Percentiles rank a stretch among this genome's conserved stretches.
Conservation (phyloP, 2,113 vertebrate genomes). For the Eretmochelys imbricata region DNA sequence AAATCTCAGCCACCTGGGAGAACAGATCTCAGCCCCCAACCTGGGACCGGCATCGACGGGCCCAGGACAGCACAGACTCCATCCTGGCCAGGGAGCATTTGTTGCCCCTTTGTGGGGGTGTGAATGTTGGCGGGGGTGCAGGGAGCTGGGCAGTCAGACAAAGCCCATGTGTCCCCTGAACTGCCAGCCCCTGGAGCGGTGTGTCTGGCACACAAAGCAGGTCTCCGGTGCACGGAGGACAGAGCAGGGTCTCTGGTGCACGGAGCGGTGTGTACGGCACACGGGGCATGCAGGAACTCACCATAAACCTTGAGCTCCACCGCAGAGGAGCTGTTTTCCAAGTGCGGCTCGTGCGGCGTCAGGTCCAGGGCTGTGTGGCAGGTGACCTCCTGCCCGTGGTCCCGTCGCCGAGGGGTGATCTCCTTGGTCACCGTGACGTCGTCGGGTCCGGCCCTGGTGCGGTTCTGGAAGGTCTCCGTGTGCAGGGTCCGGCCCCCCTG, state of each 20-base stretch:
- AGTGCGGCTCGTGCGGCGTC: slow-evolving; percentile 77
- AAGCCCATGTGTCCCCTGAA: background rate
- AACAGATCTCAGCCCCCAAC: too few species aligned
- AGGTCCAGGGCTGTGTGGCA: slow-evolving; percentile 86
- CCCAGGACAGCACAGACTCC: too few species aligned
- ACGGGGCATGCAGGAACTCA: background rate
- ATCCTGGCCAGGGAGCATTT: too few species aligned
- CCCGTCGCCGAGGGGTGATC: slow-evolving; percentile 69
- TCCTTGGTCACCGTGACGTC: slow-evolving; percentile 63
- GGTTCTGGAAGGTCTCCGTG: slow-evolving; percentile 81
- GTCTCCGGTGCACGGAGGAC: too few species aligned
- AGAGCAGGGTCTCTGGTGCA: too few species aligned
- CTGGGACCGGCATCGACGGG: too few species aligned
- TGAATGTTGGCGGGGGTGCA: too few species aligned
- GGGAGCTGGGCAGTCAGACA: too few species aligned
- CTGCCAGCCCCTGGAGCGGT: background rate
- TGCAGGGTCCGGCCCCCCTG: slow-evolving; percentile 77
- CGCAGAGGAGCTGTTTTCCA: background rate
- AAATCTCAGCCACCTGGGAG: too few species aligned
- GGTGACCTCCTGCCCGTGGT: slow-evolving; percentile 79
- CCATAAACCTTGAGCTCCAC: background rate
- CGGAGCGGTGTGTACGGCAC: too few species aligned
- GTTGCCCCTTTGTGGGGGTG: too few species aligned
- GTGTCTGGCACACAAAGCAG: too few species aligned
- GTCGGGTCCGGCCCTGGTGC: slow-evolving; percentile 36